Evolutionary conservation across 37 sponge, comb jelly and placozoan species (phyloP).

Genomic region (Chondrosia reniformis): DNA sequence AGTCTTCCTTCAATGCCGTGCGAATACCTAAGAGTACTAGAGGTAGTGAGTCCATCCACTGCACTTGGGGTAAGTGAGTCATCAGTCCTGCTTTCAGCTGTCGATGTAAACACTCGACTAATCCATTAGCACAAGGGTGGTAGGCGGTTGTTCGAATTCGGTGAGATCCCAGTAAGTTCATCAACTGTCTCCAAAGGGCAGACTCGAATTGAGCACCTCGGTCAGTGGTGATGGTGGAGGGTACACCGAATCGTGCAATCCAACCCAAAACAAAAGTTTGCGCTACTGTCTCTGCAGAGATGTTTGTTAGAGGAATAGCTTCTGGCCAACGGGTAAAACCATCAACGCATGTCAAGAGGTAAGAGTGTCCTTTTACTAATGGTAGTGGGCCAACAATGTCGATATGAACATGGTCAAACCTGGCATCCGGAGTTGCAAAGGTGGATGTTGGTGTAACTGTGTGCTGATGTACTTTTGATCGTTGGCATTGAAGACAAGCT

Average conservation of each 20-base stretch:
- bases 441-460: constrained; percentile 13
- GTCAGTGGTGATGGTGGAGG: constrained; percentile 47
- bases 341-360: constrained; percentile 42
- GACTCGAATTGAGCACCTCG: constrained; percentile 62
- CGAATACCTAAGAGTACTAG: constrained; percentile 24
- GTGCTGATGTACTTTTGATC: constrained; percentile 37
- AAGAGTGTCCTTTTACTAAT: constrained; percentile 15
- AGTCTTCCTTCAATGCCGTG: constrained; percentile 1
- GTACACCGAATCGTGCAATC: constrained; percentile 59
- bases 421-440: constrained; percentile 21
- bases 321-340: constrained; percentile 48
- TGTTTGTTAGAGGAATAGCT: constrained; percentile 28
- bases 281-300: constrained; percentile 29
- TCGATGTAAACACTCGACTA: constrained; percentile 24
- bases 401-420: constrained; percentile 38
- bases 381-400: constrained; percentile 57
- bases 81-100: constrained; percentile 27
- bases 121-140: constrained; percentile 42
- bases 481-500: constrained; percentile 36
- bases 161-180: neutral
- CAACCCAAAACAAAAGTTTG: constrained; percentile 42
- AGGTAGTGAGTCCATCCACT: constrained; percentile 25
- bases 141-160: constrained; percentile 36
- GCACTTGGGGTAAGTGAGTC: neutral
- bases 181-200: constrained; percentile 28